A percentile compares a stretch with the other conserved stretches of the same genome.
Evolutionary conservation across 2,113 vertebrate species (phyloP).

Genomic region (Columba livia): DNA sequence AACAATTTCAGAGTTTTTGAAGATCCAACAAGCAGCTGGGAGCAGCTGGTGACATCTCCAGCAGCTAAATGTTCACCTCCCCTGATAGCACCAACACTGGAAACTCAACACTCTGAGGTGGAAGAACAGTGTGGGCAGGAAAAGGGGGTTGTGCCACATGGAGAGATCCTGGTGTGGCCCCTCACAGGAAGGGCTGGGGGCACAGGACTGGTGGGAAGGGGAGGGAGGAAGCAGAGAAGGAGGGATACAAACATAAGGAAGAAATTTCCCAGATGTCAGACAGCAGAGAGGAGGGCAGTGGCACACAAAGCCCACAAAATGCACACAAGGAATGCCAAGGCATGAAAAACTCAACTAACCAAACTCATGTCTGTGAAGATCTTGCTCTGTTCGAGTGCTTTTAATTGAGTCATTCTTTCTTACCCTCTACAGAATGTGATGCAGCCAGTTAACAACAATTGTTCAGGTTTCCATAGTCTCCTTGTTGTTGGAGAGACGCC

Average conservation of each 20-base stretch:
- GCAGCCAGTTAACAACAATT: not conserved
- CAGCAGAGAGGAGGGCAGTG: not conserved
- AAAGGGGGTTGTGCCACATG: too few species aligned
- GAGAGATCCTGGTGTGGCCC: not conserved
- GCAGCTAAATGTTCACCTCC: fast-evolving
- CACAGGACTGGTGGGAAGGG: fast-evolving
- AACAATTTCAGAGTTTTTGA: not conserved
- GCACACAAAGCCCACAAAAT: not conserved
- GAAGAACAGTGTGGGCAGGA: not conserved
- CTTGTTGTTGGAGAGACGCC: not conserved
- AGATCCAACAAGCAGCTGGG: not conserved
- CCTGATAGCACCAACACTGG: not conserved
- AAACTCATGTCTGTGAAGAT: not conserved
- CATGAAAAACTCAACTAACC: not conserved
- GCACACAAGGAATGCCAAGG: not conserved
- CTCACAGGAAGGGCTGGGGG: fast-evolving
- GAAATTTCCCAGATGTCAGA: not conserved
- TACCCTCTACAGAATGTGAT: not conserved
- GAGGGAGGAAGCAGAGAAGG: not conserved
- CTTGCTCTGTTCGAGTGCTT: not conserved
- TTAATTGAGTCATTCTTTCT: not conserved
- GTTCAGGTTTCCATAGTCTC: not conserved
- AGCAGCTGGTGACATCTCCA: not conserved
- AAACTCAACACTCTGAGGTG: not conserved
- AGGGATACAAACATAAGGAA: not conserved